phyloP scores from a whole-genome alignment of 2,113 vertebrate genomes.

The Oreochromis spilurus region DNA sequence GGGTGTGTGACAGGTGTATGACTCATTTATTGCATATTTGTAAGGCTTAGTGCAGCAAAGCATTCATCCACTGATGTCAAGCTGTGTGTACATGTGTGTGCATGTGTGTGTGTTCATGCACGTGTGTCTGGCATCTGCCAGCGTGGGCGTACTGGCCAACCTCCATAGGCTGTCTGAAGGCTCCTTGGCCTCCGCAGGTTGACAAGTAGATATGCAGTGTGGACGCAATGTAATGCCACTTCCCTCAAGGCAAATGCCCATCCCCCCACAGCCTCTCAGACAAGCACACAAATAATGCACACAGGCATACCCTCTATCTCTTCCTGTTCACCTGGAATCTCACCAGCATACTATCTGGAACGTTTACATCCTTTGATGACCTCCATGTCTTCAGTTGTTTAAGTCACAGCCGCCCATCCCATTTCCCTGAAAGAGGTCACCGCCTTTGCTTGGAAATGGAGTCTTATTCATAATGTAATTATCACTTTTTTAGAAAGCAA shows the following conservation, averaged over 20 bases:
- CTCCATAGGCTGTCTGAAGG: conserved; percentile 53
- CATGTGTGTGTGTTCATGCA: conserved; percentile 15
- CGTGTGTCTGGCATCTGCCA: conserved; percentile 32
- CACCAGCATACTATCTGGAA: conserved; percentile 6
- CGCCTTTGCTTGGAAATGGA: background rate
- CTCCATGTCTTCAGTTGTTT: background rate
- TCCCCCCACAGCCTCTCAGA: background rate
- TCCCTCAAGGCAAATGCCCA: conserved; percentile 29
- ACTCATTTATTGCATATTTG: background rate
- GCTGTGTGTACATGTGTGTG: background rate
- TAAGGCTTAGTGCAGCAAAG: background rate
- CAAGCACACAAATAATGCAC: background rate
- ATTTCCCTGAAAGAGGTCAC: background rate
- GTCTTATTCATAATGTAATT: background rate
- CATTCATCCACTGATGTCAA: background rate
- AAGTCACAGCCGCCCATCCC: background rate
- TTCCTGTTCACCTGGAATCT: conserved; percentile 33
- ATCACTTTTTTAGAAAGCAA: background rate
- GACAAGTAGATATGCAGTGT: conserved; percentile 63
- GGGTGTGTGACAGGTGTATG: background rate
- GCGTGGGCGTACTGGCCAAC: conserved; percentile 60
- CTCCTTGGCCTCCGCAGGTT: conserved; percentile 47
- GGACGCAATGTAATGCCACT: conserved; percentile 45
- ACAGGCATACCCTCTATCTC: background rate
- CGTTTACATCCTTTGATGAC: conserved; percentile 7